Percentiles rank a stretch among this genome's conserved stretches.
phyloP scores from a whole-genome alignment of 92 coral and sea anemone genomes.

The Muricea muricata region DNA sequence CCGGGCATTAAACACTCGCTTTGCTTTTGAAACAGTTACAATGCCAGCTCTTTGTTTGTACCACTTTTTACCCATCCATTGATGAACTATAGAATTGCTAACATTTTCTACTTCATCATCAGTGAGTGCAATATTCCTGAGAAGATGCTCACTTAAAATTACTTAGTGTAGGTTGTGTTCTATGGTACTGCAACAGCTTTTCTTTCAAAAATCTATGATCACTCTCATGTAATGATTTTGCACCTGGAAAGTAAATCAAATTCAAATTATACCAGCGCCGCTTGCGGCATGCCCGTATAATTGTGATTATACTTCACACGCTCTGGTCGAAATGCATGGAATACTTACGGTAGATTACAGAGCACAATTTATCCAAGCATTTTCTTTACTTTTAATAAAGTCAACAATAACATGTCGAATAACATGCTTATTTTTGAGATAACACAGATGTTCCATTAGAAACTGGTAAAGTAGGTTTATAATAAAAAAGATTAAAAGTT shows the following conservation, averaged over 20 bases:
- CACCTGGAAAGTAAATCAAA: background rate
- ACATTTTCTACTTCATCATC: constrained; percentile 7
- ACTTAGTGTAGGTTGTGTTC: background rate
- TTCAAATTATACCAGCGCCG: too few species aligned
- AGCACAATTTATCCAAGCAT: too few species aligned
- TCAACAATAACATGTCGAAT: too few species aligned
- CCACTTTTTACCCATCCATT: background rate
- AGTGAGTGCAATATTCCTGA: background rate
- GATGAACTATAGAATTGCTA: background rate
- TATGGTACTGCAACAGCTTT: background rate
- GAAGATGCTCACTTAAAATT: constrained; percentile 4
- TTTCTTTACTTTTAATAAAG: too few species aligned
- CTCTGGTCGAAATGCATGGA: too few species aligned
- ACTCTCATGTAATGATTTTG: background rate
- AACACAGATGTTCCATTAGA: too few species aligned
- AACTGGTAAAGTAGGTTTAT: too few species aligned
- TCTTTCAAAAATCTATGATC: background rate
- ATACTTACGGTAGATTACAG: too few species aligned
- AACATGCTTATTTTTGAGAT: too few species aligned
- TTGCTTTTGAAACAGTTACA: constrained; percentile 2
- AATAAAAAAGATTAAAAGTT: too few species aligned
- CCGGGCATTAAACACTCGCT: background rate
- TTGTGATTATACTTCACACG: too few species aligned
- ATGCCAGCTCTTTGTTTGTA: background rate
- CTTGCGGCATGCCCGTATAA: too few species aligned